Base-by-base conservation (phyloP, 2,888 invertebrate genomes). In the Drosophila greeni region DNA sequence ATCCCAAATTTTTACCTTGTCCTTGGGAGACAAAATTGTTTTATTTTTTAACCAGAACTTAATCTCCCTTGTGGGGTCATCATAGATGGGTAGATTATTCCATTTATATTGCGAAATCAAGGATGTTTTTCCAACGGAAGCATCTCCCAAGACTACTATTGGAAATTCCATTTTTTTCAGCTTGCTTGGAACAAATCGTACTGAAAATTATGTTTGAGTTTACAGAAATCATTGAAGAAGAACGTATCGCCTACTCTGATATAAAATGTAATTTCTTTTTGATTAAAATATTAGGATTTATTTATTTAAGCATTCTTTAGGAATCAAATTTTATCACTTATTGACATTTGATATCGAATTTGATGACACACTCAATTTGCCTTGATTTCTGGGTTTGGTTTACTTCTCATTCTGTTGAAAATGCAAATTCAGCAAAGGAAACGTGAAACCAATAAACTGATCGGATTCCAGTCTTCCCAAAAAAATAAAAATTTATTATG, bases 101-200 rank as follows among this genome's bases (percentile, higher is more conserved):
- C 45, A 45, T 8, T 45, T 45, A 5, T 45, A 45, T 18, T 45
- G 45, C 29, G 45, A 45, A 29, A 45, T 45, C 8, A 45, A 5
- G 2, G 29, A 45, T 14, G 45, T 45, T 29, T 45, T 45, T 5
- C 45, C 45, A 7, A 45, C 45, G 2, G 8, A 45, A 8, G 45
- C 18, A 14, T 12, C 16, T 12, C 29, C 45, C 18, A 29, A 7
- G 12, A 45, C 29, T 8, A 45, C 45, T 14, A 45, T 18, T 12
- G 45, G 7, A 12, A 45, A 45, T 8, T 45, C 26, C 45, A 45
- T 45, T 29, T 12, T 29, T 8, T 7, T 7, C 7, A 18, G 16
- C 16, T 26, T 4, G 4, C 11, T 26, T 26, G 11, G 3, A 11
- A 1, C 12, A 16, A 43, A 24, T 9, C 11, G 11, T 3, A 11